Evolutionary conservation across 2,888 invertebrate species (phyloP), one percentile per base, ranked within the genome.

Genomic region (Gortyna flavago): DNA sequence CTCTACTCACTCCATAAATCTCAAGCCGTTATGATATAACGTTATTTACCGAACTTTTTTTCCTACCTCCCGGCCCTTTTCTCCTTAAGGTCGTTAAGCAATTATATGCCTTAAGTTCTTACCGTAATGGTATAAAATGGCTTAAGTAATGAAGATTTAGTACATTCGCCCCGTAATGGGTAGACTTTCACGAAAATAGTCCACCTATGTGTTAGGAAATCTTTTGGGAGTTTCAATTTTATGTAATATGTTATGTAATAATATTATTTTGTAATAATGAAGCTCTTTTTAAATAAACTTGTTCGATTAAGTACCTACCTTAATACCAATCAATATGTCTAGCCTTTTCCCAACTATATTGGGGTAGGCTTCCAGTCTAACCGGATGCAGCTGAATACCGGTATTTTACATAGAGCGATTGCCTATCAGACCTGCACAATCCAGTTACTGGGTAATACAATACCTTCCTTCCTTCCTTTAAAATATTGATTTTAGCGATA

Each of bases 41-140:
- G 77, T 85, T 88, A 88, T 88, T 86, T 89, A 85, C 86, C 83
- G 83, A 85, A 89, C 69, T 85, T 87, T 81, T 57, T 86, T 80
- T 54, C 51, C 51, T 68, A 68, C 79, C 72, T 74, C 74, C 66
- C 67, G 76, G 73, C 70, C 61, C 54, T 79, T 86, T 82, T 82
- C 76, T 59, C 77, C 68, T 71, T 65, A 74, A 80, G 54, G 80
- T 81, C 79, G 83, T 87, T 88, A 79, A 79, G 85, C 86, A 88
- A 89, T 88, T 88, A 88, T 88, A 78, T 77, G 87, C 80, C 86
- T 88, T 89, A 88, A 84, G 88, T 83, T 87, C 88, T 88, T 80
- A 81, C 32, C n/a, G 76, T 83, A 82, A 88, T 83, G 89, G 83
- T 80, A 80, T 80, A 86, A 84, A 89, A 88, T 88, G 77, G 85